Evolutionary conservation across 2,797 vertebrate genomes (phyloP).

Genomic region (Enteromius thamalakanensis): DNA sequence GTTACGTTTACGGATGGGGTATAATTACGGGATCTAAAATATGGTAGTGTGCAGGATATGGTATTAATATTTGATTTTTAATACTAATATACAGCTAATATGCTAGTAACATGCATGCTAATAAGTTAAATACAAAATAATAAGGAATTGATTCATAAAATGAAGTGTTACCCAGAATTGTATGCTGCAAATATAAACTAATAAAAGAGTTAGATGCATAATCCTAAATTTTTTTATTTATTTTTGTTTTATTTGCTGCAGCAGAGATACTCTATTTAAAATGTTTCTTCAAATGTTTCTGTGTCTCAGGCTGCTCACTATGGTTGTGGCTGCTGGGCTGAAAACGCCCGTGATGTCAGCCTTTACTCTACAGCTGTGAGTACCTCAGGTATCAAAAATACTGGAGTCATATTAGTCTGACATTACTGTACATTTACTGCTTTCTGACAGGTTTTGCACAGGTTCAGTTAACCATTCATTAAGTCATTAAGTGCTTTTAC

Average conservation of each 20-base stretch:
- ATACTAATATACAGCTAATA: not conserved
- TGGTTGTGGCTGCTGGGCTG: conserved; percentile 99
- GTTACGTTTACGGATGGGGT: not conserved
- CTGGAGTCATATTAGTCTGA: conserved; percentile 20
- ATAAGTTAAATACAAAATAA: not conserved
- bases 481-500: too few species aligned
- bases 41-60: not conserved
- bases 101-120: not conserved
- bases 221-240: too few species aligned
- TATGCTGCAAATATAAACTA: not conserved
- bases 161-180: not conserved
- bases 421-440: not conserved
- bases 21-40: not conserved
- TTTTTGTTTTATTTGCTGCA: not conserved
- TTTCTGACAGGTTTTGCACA: not conserved
- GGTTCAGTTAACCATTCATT: not conserved
- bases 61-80: not conserved
- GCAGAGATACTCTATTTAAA: not conserved
- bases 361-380: conserved; percentile 99
- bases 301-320: conserved; percentile 93
- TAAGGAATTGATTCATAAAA: not conserved
- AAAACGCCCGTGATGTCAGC: conserved; percentile 90
- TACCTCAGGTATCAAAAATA: conserved; percentile 93
- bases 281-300: conserved; percentile 24
- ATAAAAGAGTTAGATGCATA: not conserved